Evolutionary conservation across 1,140 invertebrate genomes (phyloP), one percentile per base, ranked within the genome.

Genomic region (Drosophila oshimai): DNA sequence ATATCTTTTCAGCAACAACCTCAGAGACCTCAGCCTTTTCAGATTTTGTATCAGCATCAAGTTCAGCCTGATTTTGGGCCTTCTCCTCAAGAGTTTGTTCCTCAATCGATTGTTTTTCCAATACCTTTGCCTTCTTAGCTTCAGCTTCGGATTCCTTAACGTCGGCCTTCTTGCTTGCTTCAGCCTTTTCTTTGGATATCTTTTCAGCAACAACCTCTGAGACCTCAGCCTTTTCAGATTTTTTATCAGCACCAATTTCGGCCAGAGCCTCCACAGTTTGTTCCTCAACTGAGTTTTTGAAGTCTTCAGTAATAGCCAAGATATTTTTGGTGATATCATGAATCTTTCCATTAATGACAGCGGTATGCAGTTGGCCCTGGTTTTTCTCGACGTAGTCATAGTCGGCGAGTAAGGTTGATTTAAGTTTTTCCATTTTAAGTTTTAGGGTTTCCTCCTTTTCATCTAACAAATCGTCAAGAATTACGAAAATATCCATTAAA

Each of bases 401-500:
- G 4, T 83, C 73, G 9, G 6, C 31, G 0, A 83, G 44, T 5
- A 83, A 57, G 26, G 41, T 18, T 0, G 47, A 5, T 53, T 83
- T 83, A 2, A 69, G 34, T 3, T 61, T 47, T 20, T 84, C 79
- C 13, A 79, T 75, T 13, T 34, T 13, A 1, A 64, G 65, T 13
- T 54, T 75, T 2, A 84, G 9, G 10, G 18, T n/a, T 15, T 44
- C 20, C 5, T 53, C 72, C 7, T 58, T 61, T 2, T 87, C 76
- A 26, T 80, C 64, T 15, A 70, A 24, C 1, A 87, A 18, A 9
- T 90, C 89, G 61, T 90, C 88, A 1, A 89, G 34, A 17, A 88
- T 67, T 5, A 79, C 54, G 26, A 89, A 83, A 9, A 83, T 72
- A 24, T 90, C 74, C 77, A 90, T 89, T 18, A 90, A 31, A 44